phyloP scores from a whole-genome alignment of 2,113 vertebrate genomes.

The Rana temporaria region DNA sequence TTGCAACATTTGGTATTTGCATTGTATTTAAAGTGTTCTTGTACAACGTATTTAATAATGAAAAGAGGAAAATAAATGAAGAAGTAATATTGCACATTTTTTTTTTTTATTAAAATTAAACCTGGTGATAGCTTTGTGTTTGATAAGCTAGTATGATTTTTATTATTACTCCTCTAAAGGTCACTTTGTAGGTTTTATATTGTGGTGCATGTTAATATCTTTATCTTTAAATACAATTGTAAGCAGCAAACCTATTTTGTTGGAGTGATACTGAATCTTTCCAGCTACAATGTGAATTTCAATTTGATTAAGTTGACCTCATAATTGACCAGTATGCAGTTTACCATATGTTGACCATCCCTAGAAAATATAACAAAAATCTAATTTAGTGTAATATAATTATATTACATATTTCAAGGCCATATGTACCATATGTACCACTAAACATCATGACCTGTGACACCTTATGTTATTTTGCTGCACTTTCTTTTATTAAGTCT shows the following conservation, averaged over 20 bases:
- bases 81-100: background rate
- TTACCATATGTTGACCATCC: constrained; percentile 10
- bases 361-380: constrained; percentile 14
- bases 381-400: constrained; percentile 2
- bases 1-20: background rate
- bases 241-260: background rate
- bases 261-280: background rate
- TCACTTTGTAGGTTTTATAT: background rate
- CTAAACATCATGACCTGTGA: background rate
- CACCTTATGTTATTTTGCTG: background rate
- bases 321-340: background rate
- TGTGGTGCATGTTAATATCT: background rate
- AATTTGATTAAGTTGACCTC: constrained; percentile 23
- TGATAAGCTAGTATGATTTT: background rate
- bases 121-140: background rate
- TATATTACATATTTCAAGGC: background rate
- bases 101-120: background rate
- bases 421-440: constrained; percentile 11
- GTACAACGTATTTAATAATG: background rate
- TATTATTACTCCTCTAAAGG: background rate
- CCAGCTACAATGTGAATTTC: background rate
- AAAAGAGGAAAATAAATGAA: too few relatives aligned
- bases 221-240: background rate
- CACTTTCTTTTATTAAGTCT: background rate
- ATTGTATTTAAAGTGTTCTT: background rate